Evolutionary conservation across 1,140 invertebrate species (phyloP), one percentile per base, ranked within the genome.

Genomic region (Hyles euphorbiae): DNA sequence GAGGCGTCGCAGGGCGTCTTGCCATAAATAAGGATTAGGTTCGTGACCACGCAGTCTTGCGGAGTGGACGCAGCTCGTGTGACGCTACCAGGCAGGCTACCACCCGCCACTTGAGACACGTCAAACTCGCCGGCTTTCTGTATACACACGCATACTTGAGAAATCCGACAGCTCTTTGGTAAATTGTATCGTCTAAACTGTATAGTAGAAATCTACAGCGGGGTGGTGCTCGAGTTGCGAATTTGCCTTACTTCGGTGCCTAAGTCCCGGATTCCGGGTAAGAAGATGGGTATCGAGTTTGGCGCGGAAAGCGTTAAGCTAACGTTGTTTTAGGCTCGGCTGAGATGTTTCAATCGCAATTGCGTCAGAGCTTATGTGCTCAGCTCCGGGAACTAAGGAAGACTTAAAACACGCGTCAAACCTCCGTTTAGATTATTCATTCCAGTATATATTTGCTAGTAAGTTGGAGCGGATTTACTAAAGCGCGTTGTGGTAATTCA

Each of bases 1-100:
- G 76, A 86, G 83, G 78, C 83, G 78, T 85, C 75, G 79, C 69
- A 63, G 49, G 69, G 66, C 81, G 78, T 87, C 81, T 88, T 86
- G 78, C 81, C 76, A 85, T 88, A 88, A 88, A 85, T 85, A 85
- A 85, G 83, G 83, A 86, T 83, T 86, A 87, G 53, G 65, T 22
- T 63, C 52, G 67, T 76, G 79, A 85, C 82, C 84, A 84, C 79
- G 70, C 73, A 76, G 79, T 83, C 80, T 83, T 80, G 78, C 58
- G 73, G 71, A 81, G 72, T 80, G 74, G 75, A 74, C 78, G 67
- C 63, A 64, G 66, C 60, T 68, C 65, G 67, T 68, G 72, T 83
- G 71, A 83, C 70, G 73, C 65, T 65, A 65, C 58, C 60, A 67
- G 61, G 53, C 33, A 83, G 70, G 73, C 65, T 65, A 65, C 58